These are phyloP conservation scores for Hydrotaea cyrtoneurina DNA, from an alignment of 2,888 invertebrate genomes.

Conservation along the genomic window DNA sequence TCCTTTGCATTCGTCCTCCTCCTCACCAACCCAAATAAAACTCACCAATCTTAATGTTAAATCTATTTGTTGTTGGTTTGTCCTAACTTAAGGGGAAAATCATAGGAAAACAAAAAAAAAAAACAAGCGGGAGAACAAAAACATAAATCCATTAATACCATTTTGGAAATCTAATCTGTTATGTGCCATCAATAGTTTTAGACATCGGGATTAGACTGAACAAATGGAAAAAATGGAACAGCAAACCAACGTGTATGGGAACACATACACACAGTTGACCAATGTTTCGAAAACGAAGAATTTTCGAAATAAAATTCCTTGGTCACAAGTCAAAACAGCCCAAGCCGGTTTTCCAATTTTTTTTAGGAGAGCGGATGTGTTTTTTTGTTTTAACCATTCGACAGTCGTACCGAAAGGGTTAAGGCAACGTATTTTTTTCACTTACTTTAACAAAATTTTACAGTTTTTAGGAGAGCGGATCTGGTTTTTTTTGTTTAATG, in stretches of 20 bases:
- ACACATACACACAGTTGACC: background rate
- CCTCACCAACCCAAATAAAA: background rate
- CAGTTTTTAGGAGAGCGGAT: no score
- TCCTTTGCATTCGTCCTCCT: background rate
- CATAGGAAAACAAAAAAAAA: background rate
- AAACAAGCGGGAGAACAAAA: no score
- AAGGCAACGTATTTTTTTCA: no score
- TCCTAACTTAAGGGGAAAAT: background rate
- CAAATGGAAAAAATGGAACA: background rate
- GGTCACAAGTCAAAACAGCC: no score
- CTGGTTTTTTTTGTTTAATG: no score
- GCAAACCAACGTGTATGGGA: background rate
- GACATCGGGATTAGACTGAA: background rate
- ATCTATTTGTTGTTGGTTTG: background rate
- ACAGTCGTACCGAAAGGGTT: no score
- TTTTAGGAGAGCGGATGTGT: no score
- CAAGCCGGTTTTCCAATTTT: no score
- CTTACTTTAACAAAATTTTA: no score
- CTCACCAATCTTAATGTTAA: background rate
- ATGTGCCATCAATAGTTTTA: conserved; percentile 19
- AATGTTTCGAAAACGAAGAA: no score
- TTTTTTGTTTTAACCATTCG: no score
- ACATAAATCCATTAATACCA: conserved; percentile 44
- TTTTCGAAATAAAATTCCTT: no score
- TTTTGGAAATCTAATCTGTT: conserved; percentile 34